Conservation (phyloP, 2,113 vertebrate genomes). For the human (Homo sapiens) region DNA sequence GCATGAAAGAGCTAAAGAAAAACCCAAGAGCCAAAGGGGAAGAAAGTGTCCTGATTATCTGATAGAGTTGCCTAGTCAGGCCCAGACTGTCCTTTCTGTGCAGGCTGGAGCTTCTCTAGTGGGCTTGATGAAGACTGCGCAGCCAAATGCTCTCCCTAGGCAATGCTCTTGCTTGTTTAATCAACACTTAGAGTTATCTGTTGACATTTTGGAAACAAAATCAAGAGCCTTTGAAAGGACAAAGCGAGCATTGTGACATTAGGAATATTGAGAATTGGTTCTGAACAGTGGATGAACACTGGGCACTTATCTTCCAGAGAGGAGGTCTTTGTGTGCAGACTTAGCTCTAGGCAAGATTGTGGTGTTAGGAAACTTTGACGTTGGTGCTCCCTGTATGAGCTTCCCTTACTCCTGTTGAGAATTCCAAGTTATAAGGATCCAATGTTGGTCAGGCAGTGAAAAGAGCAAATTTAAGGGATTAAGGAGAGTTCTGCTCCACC, state of each 20-base stretch:
- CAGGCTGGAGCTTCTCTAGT: neutral
- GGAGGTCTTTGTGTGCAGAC: conserved; percentile 65
- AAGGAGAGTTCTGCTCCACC: neutral
- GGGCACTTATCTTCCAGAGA: conserved; percentile 68
- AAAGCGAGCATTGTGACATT: conserved; percentile 72
- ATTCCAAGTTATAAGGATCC: neutral
- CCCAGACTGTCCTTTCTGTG: neutral
- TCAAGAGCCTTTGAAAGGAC: conserved; percentile 65
- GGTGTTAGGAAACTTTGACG: neutral
- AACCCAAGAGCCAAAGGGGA: neutral
- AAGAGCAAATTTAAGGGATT: neutral
- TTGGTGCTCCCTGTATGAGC: neutral
- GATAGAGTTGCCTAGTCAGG: neutral
- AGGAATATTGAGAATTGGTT: conserved; percentile 68
- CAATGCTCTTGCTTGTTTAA: conserved; percentile 25
- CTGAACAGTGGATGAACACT: conserved; percentile 62
- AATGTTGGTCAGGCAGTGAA: neutral
- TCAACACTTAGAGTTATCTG: conserved; percentile 63
- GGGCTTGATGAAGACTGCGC: neutral
- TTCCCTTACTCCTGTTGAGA: neutral
- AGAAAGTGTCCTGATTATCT: neutral
- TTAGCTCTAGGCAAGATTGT: neutral
- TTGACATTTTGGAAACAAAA: conserved; percentile 78
- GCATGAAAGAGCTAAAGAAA: neutral
- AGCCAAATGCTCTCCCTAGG: neutral